Base-by-base conservation (phyloP, 1,140 invertebrate species). In the Armadillidium nasatum region DNA sequence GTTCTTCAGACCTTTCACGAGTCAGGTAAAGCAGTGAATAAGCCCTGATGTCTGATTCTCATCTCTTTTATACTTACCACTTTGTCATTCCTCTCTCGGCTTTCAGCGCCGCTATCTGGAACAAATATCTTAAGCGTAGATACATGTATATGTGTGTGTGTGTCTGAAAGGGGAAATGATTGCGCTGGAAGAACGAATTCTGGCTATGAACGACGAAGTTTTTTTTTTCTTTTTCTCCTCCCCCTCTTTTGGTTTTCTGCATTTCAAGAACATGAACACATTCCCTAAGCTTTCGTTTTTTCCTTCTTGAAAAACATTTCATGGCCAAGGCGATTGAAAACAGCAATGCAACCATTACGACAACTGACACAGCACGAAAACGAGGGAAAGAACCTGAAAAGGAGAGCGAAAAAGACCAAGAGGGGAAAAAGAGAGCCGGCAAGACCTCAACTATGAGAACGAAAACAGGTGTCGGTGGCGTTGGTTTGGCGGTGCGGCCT, bases 1-100 rank as follows among this genome's bases (percentile, higher is more conserved):
- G 22, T 1, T 19, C 21, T 33, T 71, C 44, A 54, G 23, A 15
- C 46, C 72, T 22, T 69, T 72, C 71, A 46, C 46, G 23, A 46
- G 44, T 54, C 68, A 73, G 69, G 54, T 60, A 50, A 44, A 72
- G 71, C 68, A 67, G 76, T 75, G 73, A 81, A 74, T 81, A 79
- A 79, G 78, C 78, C 76, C 54, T 70, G 72, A 77, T 33, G 75
- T 77, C 75, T 77, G 75, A 75, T 76, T 75, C 78, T 76, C 76
- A 74, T 75, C 76, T 73, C 80, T 81, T 81, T 80, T 81, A 81
- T 81, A 81, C 80, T 81, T 81, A 78, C 80, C 80, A 81, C 78
- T 81, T 81, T 81, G 80, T 81, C 80, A 81, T 81, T 78, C 73
- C 70, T 75, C 78, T 76, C 79, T 76, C 79, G 73, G 79, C 76